Evolutionary conservation across 2,797 vertebrate genomes (phyloP).

Genomic region (Labroides dimidiatus): DNA sequence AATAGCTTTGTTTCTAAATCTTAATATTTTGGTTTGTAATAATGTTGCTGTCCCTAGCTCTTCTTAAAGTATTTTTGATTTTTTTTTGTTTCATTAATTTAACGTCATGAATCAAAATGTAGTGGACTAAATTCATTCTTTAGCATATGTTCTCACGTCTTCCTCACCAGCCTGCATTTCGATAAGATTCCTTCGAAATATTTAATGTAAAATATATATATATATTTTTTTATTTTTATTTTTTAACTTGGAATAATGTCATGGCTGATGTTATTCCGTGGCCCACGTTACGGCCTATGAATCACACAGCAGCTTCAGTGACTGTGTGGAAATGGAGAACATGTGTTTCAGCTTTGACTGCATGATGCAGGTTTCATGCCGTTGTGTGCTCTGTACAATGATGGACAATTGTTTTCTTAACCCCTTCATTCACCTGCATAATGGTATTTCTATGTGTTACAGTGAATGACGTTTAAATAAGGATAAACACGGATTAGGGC

Average conservation of each 20-base stretch:
- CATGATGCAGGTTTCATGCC: constrained; percentile 50
- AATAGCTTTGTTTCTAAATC: neutral
- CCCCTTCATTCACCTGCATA: constrained; percentile 69
- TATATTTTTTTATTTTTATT: no score
- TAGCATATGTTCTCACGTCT: no score
- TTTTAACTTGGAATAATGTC: no score
- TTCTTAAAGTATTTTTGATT: neutral
- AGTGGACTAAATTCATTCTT: no score
- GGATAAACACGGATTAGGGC: constrained; percentile 63
- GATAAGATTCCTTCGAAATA: no score
- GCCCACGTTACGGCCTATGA: constrained; percentile 15
- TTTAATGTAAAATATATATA: no score
- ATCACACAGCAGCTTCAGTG: constrained; percentile 70
- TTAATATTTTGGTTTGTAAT: no score
- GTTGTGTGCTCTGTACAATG: constrained; percentile 40
- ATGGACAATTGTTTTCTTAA: constrained; percentile 67
- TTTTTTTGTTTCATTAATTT: no score
- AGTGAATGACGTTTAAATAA: constrained; percentile 49
- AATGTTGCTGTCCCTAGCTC: neutral
- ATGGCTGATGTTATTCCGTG: constrained; percentile 22
- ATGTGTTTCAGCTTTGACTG: constrained; percentile 88
- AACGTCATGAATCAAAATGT: no score
- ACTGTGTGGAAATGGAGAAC: constrained; percentile 82
- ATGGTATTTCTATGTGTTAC: constrained; percentile 30
- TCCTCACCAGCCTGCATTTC: no score